Percentiles rank a stretch among this genome's conserved stretches.
phyloP scores from a whole-genome alignment of 2,797 vertebrate genomes.

The Malurus leucopterus region DNA sequence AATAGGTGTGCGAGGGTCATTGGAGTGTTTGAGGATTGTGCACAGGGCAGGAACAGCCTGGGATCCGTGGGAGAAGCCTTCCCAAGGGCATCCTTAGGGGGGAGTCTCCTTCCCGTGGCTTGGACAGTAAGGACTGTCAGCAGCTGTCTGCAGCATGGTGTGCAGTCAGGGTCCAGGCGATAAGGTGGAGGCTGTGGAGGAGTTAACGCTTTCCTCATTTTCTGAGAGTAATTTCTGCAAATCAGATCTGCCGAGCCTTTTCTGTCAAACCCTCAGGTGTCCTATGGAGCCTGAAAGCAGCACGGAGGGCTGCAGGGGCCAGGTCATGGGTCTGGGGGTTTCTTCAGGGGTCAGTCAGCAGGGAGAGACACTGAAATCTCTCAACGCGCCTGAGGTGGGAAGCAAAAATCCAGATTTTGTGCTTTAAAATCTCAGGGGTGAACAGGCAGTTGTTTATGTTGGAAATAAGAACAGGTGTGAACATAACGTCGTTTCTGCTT shows the following conservation, averaged over 20 bases:
- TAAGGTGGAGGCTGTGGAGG: background rate
- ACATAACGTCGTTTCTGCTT: background rate
- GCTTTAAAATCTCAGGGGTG: background rate
- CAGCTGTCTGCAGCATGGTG: rapidly evolving
- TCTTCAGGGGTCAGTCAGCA: background rate
- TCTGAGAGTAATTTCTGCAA: background rate
- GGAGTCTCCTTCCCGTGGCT: background rate
- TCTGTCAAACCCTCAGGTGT: rapidly evolving
- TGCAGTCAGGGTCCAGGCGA: background rate
- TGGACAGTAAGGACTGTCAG: background rate
- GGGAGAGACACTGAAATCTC: background rate
- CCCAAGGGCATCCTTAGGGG: background rate
- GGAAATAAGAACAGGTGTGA: background rate
- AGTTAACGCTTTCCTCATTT: background rate
- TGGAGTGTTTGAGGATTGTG: background rate
- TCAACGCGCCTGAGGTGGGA: rapidly evolving
- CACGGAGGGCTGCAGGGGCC: background rate
- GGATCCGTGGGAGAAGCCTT: background rate
- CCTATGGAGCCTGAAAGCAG: rapidly evolving
- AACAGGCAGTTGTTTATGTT: background rate
- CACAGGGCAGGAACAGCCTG: rapidly evolving
- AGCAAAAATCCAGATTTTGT: background rate
- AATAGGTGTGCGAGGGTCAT: background rate
- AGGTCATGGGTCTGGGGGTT: background rate
- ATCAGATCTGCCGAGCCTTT: background rate